Conservation (phyloP, 2,888 invertebrate species). For the Physocephala rufipes region DNA sequence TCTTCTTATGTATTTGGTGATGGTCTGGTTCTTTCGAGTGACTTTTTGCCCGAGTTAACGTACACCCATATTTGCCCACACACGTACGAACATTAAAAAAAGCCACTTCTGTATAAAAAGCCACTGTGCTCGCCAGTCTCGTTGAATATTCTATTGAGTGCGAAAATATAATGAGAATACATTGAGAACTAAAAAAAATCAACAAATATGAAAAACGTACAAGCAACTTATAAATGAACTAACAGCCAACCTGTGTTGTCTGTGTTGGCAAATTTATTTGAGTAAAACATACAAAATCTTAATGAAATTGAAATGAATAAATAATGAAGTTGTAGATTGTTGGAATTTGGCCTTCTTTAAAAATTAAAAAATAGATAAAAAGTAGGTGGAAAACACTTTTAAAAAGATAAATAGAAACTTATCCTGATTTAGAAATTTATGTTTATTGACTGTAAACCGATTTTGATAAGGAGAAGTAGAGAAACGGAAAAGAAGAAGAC, state of each 20-base stretch:
- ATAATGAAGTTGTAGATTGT: too few relatives aligned
- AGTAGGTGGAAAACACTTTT: too few relatives aligned
- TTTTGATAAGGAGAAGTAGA: too few relatives aligned
- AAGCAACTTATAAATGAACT: neutral
- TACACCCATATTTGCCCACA: neutral
- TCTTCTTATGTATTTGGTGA: neutral
- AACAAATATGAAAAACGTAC: neutral
- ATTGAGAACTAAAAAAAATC: neutral
- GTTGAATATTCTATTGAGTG: neutral
- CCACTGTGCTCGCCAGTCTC: neutral
- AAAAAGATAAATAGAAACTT: too few relatives aligned
- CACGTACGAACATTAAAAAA: neutral
- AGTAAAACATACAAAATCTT: too few relatives aligned
- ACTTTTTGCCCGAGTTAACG: neutral
- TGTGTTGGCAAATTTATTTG: too few relatives aligned
- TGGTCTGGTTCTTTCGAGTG: neutral
- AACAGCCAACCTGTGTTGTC: neutral
- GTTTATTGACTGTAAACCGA: too few relatives aligned
- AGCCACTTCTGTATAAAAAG: neutral
- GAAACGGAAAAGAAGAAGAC: too few relatives aligned
- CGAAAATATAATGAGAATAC: neutral
- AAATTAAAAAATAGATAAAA: too few relatives aligned
- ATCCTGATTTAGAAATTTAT: too few relatives aligned
- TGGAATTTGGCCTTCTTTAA: too few relatives aligned
- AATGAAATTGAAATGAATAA: too few relatives aligned